These are phyloP conservation scores for Aplocera efformata DNA, from an alignment of 2,888 invertebrate genomes.

Conservation along the genomic window DNA sequence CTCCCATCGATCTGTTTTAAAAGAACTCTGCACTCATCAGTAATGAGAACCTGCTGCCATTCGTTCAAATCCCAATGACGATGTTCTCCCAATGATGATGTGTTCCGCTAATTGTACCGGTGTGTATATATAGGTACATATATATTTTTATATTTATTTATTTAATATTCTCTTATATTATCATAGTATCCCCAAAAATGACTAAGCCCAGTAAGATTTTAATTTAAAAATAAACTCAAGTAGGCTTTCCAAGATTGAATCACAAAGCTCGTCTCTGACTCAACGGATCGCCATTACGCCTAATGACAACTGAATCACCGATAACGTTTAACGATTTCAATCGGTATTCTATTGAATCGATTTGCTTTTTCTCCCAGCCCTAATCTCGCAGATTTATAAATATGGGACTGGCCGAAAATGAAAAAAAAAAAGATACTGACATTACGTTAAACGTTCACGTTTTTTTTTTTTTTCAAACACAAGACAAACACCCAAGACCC, in stretches of 20 bases:
- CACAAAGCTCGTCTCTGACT: constrained; percentile 27
- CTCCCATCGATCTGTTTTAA: no score
- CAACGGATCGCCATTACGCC: constrained; percentile 31
- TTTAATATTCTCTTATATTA: no score
- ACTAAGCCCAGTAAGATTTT: constrained; percentile 13
- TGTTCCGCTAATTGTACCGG: no score
- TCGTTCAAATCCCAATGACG: no score
- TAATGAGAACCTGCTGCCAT: no score
- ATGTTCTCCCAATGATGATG: no score
- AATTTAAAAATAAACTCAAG: constrained; percentile 23
- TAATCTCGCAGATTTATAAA: constrained; percentile 24
- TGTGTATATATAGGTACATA: no score
- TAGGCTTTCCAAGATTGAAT: constrained; percentile 28
- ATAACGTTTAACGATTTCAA: constrained; percentile 32
- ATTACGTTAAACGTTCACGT: no score
- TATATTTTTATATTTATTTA: no score
- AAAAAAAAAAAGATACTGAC: neutral
- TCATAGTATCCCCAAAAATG: neutral
- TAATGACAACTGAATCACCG: constrained; percentile 36
- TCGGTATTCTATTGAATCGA: constrained; percentile 31
- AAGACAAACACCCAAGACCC: no score
- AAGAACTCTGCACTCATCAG: no score
- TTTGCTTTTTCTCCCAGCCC: constrained; percentile 25
- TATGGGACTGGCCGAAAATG: neutral
- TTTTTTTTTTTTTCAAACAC: no score